Percentiles rank a stretch among this genome's conserved stretches.
Evolutionary conservation across 2,888 invertebrate genomes (phyloP).

Genomic region (Cosmorhoe ocellata): DNA sequence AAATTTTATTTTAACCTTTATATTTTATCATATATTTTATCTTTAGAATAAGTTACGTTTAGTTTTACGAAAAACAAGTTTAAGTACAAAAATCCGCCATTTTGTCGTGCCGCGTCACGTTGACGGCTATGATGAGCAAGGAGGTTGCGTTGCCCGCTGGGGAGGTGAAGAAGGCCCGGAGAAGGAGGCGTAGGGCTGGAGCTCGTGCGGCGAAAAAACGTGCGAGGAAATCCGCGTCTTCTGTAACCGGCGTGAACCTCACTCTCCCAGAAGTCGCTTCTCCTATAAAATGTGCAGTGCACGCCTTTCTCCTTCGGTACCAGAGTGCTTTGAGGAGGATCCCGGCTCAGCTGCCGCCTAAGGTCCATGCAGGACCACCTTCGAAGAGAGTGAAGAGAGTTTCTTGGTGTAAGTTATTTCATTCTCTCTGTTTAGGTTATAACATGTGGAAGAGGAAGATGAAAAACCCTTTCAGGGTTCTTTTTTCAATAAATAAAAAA

Average conservation of each 20-base stretch:
- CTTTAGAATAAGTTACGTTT: slow-evolving; percentile 40
- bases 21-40: slow-evolving; percentile 34
- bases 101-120: slow-evolving; percentile 37
- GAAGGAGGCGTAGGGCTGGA: slow-evolving; percentile 57
- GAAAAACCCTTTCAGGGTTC: no score
- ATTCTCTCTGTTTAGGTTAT: neutral
- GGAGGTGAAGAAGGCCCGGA: slow-evolving; percentile 56
- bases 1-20: slow-evolving; percentile 12
- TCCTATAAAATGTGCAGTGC: slow-evolving; percentile 70
- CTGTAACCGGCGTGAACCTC: slow-evolving; percentile 31
- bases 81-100: slow-evolving; percentile 42
- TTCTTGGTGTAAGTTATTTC: slow-evolving; percentile 71
- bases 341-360: slow-evolving; percentile 68
- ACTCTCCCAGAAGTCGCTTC: slow-evolving; percentile 39
- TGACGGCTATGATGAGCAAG: slow-evolving; percentile 57
- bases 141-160: slow-evolving; percentile 42
- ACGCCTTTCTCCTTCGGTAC: slow-evolving; percentile 66
- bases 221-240: slow-evolving; percentile 47
- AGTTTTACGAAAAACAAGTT: slow-evolving; percentile 32
- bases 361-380: slow-evolving; percentile 67
- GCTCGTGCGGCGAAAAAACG: slow-evolving; percentile 56
- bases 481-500: no score
- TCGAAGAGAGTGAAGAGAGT: slow-evolving; percentile 72
- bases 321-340: slow-evolving; percentile 68
- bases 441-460: no score